Conservation (phyloP, 2,113 vertebrate species). For the Psophia crepitans region DNA sequence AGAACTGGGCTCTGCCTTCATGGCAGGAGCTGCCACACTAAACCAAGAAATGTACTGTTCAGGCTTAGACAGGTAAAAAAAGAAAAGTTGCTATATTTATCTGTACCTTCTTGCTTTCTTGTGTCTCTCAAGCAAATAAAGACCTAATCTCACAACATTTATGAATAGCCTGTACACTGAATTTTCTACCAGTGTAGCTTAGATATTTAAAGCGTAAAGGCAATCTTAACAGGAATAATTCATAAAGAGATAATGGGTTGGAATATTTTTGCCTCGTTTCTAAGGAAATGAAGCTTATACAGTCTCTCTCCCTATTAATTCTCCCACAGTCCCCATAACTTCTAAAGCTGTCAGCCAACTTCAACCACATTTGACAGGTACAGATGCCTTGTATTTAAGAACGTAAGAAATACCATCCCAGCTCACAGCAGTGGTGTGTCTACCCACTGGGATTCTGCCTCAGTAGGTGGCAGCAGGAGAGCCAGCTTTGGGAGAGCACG, state of each 20-base stretch:
- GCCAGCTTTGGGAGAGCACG: not conserved
- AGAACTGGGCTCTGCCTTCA: not conserved
- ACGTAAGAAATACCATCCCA: not conserved
- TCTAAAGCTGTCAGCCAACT: not conserved
- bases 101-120: not conserved
- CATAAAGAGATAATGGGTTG: not conserved
- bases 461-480: not conserved
- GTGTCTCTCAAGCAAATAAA: not conserved
- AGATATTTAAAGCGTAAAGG: not conserved
- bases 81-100: not conserved
- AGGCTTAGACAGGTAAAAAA: not conserved
- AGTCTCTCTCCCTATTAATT: not conserved
- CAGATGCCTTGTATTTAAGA: not conserved
- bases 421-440: not conserved
- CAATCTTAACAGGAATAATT: conserved; percentile 29
- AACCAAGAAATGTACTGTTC: not conserved
- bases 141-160: not conserved
- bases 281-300: conserved; percentile 27
- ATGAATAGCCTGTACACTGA: not conserved
- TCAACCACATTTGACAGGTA: not conserved
- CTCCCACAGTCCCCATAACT: not conserved
- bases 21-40: not conserved
- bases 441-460: not conserved
- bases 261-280: conserved; percentile 48
- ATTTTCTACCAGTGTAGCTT: not conserved